Evolutionary conservation across 2,113 vertebrate species (phyloP).

Genomic region (Hemiscyllium ocellatum): DNA sequence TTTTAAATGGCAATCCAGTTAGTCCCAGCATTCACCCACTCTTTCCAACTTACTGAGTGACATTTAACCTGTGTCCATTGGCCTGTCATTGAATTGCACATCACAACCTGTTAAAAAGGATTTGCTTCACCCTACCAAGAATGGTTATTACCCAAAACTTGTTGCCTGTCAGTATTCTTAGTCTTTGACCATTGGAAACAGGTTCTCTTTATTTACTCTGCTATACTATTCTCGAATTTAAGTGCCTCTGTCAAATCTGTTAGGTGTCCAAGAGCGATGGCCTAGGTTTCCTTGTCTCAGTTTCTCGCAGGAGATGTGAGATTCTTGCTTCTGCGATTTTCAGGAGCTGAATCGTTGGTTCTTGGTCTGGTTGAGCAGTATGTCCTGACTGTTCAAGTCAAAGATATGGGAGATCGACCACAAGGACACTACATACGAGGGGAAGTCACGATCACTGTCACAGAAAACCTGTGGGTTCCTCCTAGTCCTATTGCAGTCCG

Average conservation of each 20-base stretch:
- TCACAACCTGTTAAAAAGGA: background rate
- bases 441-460: slow-evolving; percentile 57
- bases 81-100: background rate
- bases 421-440: slow-evolving; percentile 63
- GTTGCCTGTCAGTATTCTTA: background rate
- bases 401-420: slow-evolving; percentile 63
- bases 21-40: background rate
- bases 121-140: background rate
- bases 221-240: background rate
- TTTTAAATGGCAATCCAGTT: background rate
- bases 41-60: background rate
- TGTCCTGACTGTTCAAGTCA: slow-evolving; percentile 63
- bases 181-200: background rate
- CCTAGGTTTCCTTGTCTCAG: background rate
- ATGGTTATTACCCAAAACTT: background rate
- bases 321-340: slow-evolving; percentile 22
- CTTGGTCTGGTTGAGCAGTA: slow-evolving; percentile 59
- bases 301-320: slow-evolving; percentile 20
- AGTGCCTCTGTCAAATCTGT: background rate
- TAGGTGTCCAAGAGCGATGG: background rate
- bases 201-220: background rate
- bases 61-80: background rate
- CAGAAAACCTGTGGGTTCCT: slow-evolving; percentile 61
- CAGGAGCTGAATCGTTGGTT: slow-evolving; percentile 60
- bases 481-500: slow-evolving; percentile 60